Evolutionary conservation across 1,140 invertebrate genomes (phyloP), one percentile per base, ranked within the genome.

Genomic region (Drosophila novamexicana): DNA sequence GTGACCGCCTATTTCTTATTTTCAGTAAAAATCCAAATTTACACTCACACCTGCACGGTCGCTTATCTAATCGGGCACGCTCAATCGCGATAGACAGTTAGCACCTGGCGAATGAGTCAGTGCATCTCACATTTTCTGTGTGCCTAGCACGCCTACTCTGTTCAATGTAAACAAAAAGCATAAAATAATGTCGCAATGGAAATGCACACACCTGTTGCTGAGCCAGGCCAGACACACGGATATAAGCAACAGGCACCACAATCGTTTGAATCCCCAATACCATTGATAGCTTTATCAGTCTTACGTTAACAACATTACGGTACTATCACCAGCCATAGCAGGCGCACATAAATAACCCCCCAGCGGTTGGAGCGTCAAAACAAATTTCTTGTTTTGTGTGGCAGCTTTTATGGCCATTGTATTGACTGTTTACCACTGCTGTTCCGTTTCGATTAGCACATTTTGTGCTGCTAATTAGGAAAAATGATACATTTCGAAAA

Each of bases 381-480:
- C 36, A 49, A 57, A 72, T 66, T 66, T 72, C 52, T 16, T 54
- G 52, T 57, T 70, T 74, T 36, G 52, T 42, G 63, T 18, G 58
- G 52, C 42, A 54, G 65, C 65, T 63, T 89, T 80, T 70, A 71
- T 76, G 50, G 63, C 49, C 57, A 37, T 45, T 52, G 45, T 58
- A 63, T 52, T 57, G 65, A 78, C 57, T 88, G 63, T 83, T 80
- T 81, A 61, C 82, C 63, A 42, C 56, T 53, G 65, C 22, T 62
- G 79, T 79, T 77, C 67, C 74, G 82, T 75, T 69, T 71, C 74
- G 80, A 89, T 89, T 89, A 89, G 80, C 84, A 89, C 84, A 84
- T 89, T 89, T 75, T 47, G 74, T 73, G 77, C 71, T 88, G 83
- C 80, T 88, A 88, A 88, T 88, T 88, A 67, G 83, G 79, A 71